These are phyloP conservation scores for Eurois occulta DNA, from an alignment of 2,888 invertebrate genomes.

Conservation along the genomic window DNA sequence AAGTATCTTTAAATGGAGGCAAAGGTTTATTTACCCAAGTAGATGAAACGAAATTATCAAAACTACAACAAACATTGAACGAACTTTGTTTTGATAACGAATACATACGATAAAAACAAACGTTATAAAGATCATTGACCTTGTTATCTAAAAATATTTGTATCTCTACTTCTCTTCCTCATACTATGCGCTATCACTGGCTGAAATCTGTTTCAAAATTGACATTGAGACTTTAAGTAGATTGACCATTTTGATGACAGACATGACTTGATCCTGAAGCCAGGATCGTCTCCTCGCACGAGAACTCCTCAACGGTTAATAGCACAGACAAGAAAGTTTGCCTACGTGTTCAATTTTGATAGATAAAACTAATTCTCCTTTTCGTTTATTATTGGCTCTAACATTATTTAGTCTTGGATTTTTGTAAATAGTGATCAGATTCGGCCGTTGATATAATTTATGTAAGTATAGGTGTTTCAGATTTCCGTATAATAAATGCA, in stretches of 20 bases:
- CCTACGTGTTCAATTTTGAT: too few relatives aligned
- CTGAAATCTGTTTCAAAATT: constrained; percentile 35
- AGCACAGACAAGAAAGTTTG: too few relatives aligned
- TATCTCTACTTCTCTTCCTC: constrained; percentile 32
- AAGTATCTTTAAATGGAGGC: neutral
- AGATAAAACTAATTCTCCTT: too few relatives aligned
- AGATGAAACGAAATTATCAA: neutral
- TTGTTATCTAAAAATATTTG: constrained; percentile 55
- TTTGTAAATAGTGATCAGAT: too few relatives aligned
- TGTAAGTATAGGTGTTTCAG: too few relatives aligned
- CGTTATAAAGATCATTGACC: constrained; percentile 46
- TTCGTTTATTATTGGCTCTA: too few relatives aligned
- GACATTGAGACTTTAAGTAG: neutral
- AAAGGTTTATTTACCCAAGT: neutral
- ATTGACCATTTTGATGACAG: neutral
- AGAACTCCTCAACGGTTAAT: too few relatives aligned
- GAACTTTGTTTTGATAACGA: constrained; percentile 17
- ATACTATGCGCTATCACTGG: constrained; percentile 35
- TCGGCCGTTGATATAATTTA: too few relatives aligned
- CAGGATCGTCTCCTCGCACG: too few relatives aligned
- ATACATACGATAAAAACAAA: constrained; percentile 33
- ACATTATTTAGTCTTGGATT: neutral
- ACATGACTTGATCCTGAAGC: too few relatives aligned
- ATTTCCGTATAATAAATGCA: too few relatives aligned
- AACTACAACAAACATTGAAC: constrained; percentile 12